Base-by-base conservation (phyloP, 2,113 vertebrate genomes). In the Eleginops maclovinus region DNA sequence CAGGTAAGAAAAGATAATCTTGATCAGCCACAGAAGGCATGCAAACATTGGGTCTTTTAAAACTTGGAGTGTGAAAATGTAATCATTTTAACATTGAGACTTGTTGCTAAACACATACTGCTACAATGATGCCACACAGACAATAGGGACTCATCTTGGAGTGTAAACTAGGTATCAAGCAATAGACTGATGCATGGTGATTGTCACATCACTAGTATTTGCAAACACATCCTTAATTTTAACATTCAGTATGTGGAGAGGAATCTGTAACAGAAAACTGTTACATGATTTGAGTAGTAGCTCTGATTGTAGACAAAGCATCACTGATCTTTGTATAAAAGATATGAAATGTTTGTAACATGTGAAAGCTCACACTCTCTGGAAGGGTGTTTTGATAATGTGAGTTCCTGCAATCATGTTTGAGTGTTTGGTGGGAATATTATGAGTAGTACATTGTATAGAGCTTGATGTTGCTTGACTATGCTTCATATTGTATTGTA, bases 1-100 rank as follows among this genome's bases (percentile, higher is more conserved):
- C 98, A 99, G 95, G 98, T 96, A 96, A 96, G 95, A 70, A 3
- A 16, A 31, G 4, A 14, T 47, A 55, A 3, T 41, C 51, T 55
- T 40, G 12, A 22, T 46, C 16, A n/a, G 28, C 7, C 10, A 50
- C n/a, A n/a, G 11, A 16, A 49, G 19, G 4, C 47, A 50, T 2
- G 44, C 16, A 28, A n/a, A n/a, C 16, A 4, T n/a, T 36, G 4
- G 2, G 15, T 24, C 2, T 10, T 36, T 31, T 14, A 2, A 10
- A 2, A 11, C 2, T 53, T 1, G 8, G 4, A 14, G 1, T 17
- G 17, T 70, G 8, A 3, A 1, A 15, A 68, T 8, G 9, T 9
- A 41, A 12, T 60, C 0, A 28, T 43, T 68, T 49, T 0, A 46
- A 41, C 6, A 36, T 1, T 47, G 9, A 21, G 17, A 72, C 59